A percentile compares a stretch with the other conserved stretches of the same genome.
phyloP scores from a whole-genome alignment of 2,797 vertebrate species.

The Sarcoramphus papa region DNA sequence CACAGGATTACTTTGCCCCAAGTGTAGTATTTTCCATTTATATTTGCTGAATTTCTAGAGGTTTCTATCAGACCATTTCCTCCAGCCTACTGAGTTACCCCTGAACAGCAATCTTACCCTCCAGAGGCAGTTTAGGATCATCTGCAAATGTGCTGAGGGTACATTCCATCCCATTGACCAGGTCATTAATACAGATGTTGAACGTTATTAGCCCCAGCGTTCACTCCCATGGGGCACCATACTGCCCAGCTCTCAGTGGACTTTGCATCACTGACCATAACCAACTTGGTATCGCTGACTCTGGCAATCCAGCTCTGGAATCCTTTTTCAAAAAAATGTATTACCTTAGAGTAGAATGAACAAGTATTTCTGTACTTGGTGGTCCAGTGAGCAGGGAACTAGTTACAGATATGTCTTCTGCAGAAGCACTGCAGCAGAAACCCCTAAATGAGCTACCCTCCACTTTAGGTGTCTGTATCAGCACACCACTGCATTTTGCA shows the following conservation, averaged over 20 bases:
- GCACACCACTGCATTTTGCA: background rate
- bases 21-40: background rate
- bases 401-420: background rate
- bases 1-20: background rate
- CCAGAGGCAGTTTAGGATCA: background rate
- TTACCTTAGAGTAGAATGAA: background rate
- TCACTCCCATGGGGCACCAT: background rate
- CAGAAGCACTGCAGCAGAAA: background rate
- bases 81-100: background rate
- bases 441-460: background rate
- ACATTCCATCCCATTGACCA: background rate
- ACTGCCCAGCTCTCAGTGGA: background rate
- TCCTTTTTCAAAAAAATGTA: background rate
- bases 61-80: background rate
- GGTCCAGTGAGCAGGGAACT: background rate
- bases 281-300: background rate
- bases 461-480: background rate
- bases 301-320: background rate
- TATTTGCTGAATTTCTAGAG: background rate
- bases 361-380: background rate
- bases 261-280: background rate
- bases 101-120: background rate
- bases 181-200: background rate
- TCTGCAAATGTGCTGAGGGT: background rate
- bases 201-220: fast-evolving